Evolutionary conservation across 2,113 vertebrate species (phyloP).

Genomic region (Hystrix brachyura): DNA sequence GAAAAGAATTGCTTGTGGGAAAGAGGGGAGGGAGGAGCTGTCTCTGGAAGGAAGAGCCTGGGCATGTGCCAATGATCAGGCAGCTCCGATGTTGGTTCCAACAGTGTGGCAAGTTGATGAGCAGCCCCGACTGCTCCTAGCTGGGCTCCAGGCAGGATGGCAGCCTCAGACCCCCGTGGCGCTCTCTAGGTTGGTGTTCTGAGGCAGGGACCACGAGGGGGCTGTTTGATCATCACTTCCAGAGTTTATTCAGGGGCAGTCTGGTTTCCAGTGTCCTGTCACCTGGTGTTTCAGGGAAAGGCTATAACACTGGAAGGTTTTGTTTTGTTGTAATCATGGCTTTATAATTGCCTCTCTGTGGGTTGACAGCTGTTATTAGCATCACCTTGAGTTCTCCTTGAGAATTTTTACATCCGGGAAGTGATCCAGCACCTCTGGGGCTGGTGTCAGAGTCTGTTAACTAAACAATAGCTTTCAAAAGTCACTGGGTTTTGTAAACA

Average conservation of each 20-base stretch:
- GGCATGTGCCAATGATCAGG: neutral
- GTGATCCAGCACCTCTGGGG: neutral
- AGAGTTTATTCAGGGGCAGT: neutral
- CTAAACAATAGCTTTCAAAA: constrained; percentile 65
- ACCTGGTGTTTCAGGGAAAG: neutral
- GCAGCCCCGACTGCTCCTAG: neutral
- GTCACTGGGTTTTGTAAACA: constrained; percentile 62
- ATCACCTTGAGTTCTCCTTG: constrained; percentile 70
- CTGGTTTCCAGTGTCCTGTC: neutral
- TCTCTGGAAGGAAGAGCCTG: neutral
- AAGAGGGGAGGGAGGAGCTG: neutral
- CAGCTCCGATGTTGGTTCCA: neutral
- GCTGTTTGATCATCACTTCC: neutral
- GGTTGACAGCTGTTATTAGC: constrained; percentile 54
- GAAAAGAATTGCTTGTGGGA: neutral
- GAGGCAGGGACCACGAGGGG: neutral
- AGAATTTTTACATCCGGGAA: constrained; percentile 60
- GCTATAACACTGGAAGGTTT: neutral
- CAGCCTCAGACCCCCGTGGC: accelerated
- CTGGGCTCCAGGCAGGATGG: neutral
- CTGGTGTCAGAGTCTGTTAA: constrained; percentile 49
- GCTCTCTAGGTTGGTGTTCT: neutral
- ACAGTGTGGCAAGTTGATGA: neutral
- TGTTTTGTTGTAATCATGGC: constrained; percentile 68
- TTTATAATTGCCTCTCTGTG: constrained; percentile 58